Conservation (phyloP, 2,113 vertebrate species). For the Pampusana beccarii region DNA sequence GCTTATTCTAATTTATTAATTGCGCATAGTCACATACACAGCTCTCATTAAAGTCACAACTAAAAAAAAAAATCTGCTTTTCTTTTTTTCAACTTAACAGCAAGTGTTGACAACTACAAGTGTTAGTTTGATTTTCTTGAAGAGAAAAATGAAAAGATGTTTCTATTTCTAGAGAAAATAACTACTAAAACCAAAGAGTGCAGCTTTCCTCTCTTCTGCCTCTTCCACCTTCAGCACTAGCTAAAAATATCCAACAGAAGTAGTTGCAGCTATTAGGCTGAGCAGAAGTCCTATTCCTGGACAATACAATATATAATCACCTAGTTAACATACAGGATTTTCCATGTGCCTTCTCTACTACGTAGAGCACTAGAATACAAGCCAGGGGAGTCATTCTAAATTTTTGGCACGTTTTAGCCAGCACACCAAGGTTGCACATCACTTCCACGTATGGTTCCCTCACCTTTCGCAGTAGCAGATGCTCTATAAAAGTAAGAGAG, state of each 20-base stretch:
- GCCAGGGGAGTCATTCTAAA: background rate
- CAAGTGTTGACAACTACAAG: background rate
- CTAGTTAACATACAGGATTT: background rate
- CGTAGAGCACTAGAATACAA: background rate
- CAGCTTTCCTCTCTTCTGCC: background rate
- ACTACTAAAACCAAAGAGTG: background rate
- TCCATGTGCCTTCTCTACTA: background rate
- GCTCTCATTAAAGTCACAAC: background rate
- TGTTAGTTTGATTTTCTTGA: background rate
- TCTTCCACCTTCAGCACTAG: background rate
- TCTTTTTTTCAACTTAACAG: background rate
- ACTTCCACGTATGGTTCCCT: background rate
- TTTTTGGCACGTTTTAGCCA: background rate
- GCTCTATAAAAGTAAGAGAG: background rate
- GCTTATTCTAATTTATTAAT: background rate
- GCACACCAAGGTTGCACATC: background rate
- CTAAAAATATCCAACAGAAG: background rate
- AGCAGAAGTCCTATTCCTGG: background rate
- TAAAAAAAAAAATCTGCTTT: background rate
- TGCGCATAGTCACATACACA: fast-evolving
- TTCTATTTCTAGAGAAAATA: background rate
- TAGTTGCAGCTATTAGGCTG: background rate
- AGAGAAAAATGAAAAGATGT: background rate
- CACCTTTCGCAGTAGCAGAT: background rate
- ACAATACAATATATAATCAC: background rate